phyloP scores from a whole-genome alignment of 2,888 invertebrate species.

The Tachina grossa region DNA sequence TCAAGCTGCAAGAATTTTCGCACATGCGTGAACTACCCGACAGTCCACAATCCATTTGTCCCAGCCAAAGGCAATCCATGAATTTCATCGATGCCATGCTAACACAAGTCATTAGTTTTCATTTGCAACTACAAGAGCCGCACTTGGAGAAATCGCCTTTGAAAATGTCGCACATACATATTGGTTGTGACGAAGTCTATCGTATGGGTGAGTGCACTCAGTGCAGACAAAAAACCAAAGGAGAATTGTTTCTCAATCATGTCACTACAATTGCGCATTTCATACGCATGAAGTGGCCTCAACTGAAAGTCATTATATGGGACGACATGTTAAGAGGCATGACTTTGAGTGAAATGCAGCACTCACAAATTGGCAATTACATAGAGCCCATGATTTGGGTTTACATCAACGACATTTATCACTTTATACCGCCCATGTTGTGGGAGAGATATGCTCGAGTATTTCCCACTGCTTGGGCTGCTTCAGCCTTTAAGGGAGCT shows the following conservation, averaged over 20 bases:
- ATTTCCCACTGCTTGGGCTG: conserved; percentile 88
- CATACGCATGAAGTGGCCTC: conserved; percentile 85
- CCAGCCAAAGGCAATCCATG: conserved; percentile 86
- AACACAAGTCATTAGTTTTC: conserved; percentile 85
- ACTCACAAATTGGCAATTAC: conserved; percentile 85
- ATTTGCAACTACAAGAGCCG: conserved; percentile 75
- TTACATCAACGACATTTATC: conserved; percentile 88
- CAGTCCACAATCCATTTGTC: conserved; percentile 88
- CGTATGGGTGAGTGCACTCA: conserved; percentile 87
- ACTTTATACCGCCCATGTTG: conserved; percentile 84
- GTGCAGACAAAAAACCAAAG: conserved; percentile 83
- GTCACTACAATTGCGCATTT: conserved; percentile 85
- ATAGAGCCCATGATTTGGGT: conserved; percentile 93
- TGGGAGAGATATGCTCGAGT: conserved; percentile 88
- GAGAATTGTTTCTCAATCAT: conserved; percentile 86
- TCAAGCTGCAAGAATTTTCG: conserved; percentile 86
- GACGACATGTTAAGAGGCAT: conserved; percentile 91
- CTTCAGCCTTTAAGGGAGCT: conserved; percentile 90
- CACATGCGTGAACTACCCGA: conserved; percentile 87
- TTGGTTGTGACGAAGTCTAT: conserved; percentile 90
- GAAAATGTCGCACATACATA: conserved; percentile 85
- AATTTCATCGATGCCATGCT: conserved; percentile 87
- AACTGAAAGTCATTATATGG: conserved; percentile 88
- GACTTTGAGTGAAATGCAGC: conserved; percentile 85
- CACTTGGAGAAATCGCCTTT: conserved; percentile 71